Evolutionary conservation across 1,140 invertebrate genomes (phyloP).

Genomic region (Conus betulinus): DNA sequence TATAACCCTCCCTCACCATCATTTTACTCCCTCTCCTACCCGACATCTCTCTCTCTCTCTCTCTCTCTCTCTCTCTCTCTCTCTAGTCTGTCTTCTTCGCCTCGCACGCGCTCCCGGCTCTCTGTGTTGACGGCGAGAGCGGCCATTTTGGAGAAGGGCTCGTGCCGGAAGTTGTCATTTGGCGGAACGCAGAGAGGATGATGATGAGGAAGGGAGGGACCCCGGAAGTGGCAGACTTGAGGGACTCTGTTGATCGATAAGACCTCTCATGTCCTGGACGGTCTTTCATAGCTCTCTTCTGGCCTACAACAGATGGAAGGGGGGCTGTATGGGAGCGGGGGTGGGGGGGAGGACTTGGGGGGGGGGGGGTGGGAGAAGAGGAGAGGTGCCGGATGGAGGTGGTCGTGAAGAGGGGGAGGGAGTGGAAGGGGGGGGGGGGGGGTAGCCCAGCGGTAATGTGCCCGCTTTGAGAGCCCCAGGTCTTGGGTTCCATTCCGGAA

Average conservation of each 20-base stretch:
- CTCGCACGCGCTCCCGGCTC: not conserved
- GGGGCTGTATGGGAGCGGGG: no score
- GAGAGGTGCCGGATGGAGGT: no score
- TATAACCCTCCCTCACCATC: no score
- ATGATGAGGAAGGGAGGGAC: not conserved
- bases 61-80: not conserved
- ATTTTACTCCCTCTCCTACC: no score
- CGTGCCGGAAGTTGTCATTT: constrained; percentile 10
- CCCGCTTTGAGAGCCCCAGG: no score
- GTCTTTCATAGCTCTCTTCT: not conserved
- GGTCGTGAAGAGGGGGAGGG: no score
- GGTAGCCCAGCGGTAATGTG: no score
- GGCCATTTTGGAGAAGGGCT: constrained; percentile 2
- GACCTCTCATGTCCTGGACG: not conserved
- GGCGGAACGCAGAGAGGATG: constrained; percentile 4
- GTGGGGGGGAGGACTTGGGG: no score
- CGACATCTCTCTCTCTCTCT: not conserved
- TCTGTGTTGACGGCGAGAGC: not conserved
- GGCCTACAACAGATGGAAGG: no score
- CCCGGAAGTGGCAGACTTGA: not conserved
- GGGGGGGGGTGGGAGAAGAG: no score
- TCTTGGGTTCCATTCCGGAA: not conserved
- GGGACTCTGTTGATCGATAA: not conserved
- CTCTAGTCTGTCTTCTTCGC: not conserved
- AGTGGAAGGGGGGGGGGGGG: no score